Evolutionary conservation across 2,113 vertebrate species (phyloP).

Genomic region (Delphinus delphis): DNA sequence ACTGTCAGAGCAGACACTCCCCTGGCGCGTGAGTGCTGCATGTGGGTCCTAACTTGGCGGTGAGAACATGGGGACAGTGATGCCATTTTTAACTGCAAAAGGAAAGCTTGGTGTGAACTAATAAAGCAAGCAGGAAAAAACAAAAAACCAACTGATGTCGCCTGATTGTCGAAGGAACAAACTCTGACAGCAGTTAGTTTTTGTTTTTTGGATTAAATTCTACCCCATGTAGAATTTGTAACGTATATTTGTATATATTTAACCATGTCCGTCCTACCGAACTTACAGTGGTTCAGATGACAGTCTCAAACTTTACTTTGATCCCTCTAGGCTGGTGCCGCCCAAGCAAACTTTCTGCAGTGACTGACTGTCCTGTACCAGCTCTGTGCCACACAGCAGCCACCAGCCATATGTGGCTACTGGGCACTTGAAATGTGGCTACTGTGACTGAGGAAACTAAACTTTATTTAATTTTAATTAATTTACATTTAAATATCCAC

Average conservation of each 20-base stretch:
- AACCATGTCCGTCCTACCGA: background rate
- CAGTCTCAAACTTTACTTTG: background rate
- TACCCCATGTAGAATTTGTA: background rate
- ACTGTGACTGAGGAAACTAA: background rate
- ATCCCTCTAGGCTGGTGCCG: background rate
- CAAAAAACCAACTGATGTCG: background rate
- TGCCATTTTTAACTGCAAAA: background rate
- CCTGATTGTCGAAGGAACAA: background rate
- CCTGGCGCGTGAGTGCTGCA: background rate
- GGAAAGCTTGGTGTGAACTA: background rate
- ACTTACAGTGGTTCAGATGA: background rate
- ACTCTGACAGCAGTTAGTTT: background rate
- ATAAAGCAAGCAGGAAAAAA: background rate
- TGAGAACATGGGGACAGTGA: background rate
- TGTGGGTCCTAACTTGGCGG: background rate
- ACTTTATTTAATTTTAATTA: constrained; percentile 3
- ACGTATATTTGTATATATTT: background rate
- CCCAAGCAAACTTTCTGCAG: background rate
- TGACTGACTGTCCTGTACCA: background rate
- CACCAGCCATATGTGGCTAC: background rate
- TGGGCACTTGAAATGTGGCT: background rate
- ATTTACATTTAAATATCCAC: background rate
- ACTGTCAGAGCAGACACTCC: background rate
- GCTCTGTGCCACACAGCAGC: background rate
- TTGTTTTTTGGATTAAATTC: background rate